These are phyloP conservation scores for Chlorospingus flavigularis DNA, from an alignment of 2,797 vertebrate species.

Conservation along the genomic window DNA sequence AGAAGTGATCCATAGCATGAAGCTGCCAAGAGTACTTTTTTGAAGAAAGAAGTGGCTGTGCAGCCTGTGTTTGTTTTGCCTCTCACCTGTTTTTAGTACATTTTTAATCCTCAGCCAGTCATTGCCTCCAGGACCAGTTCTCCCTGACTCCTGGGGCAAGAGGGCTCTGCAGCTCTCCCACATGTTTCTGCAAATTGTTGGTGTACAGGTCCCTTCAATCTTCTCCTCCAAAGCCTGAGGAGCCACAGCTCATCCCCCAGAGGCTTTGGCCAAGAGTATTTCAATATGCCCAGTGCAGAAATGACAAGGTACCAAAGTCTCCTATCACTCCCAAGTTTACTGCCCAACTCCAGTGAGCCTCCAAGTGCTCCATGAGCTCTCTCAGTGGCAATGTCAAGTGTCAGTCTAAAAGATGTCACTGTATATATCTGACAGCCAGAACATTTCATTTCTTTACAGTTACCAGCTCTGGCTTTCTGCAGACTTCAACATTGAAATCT, in stretches of 20 bases:
- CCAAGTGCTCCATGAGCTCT: neutral
- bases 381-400: neutral
- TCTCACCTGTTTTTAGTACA: neutral
- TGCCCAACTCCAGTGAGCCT: neutral
- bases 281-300: neutral
- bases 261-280: neutral
- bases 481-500: neutral
- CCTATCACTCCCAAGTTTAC: neutral
- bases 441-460: neutral
- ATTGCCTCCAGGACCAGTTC: neutral
- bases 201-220: neutral
- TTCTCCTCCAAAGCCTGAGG: neutral
- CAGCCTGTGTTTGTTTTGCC: neutral
- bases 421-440: neutral
- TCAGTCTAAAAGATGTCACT: neutral
- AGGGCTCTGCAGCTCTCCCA: neutral
- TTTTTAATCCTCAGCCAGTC: neutral
- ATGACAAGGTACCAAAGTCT: neutral
- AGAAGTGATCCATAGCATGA: neutral
- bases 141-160: neutral
- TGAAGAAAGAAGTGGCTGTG: neutral
- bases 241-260: neutral
- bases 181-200: rapidly evolving
- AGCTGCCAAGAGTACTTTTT: neutral
- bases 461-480: neutral